Evolutionary conservation across 2,797 vertebrate species (phyloP).

Genomic region (Malurus leucopterus): DNA sequence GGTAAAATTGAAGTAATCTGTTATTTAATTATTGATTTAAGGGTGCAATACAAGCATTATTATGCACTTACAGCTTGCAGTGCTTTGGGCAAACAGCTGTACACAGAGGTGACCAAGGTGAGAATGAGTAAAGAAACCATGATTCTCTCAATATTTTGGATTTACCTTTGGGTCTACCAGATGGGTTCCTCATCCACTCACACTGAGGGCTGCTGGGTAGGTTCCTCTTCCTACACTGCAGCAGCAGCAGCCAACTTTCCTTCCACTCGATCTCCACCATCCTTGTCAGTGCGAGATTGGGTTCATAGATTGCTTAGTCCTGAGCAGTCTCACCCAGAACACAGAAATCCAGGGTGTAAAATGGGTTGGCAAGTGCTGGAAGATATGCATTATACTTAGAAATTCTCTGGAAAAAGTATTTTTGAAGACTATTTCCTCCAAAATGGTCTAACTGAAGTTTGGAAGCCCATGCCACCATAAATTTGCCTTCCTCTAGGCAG

Average conservation of each 20-base stretch:
- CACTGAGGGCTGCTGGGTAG: accelerated
- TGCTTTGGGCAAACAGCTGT: neutral
- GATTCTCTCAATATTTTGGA: neutral
- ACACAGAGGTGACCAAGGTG: neutral
- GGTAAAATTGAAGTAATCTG: neutral
- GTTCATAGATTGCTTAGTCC: neutral
- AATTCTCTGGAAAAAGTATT: neutral
- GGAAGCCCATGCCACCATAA: neutral
- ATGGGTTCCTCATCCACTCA: neutral
- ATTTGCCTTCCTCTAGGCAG: neutral
- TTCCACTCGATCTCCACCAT: neutral
- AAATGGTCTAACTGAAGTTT: neutral
- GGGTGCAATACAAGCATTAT: neutral
- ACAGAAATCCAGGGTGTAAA: neutral
- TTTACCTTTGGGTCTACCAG: neutral
- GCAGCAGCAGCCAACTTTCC: neutral
- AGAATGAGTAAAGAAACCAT: neutral
- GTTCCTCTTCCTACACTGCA: neutral
- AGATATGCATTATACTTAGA: neutral
- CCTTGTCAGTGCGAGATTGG: neutral
- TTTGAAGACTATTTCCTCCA: neutral
- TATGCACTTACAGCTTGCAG: neutral
- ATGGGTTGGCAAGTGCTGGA: neutral
- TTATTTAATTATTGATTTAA: neutral
- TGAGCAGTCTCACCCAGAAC: neutral